Evolutionary conservation across 2,797 vertebrate genomes (phyloP), one percentile per base, ranked within the genome.

Genomic region (Phrynocephalus forsythii): DNA sequence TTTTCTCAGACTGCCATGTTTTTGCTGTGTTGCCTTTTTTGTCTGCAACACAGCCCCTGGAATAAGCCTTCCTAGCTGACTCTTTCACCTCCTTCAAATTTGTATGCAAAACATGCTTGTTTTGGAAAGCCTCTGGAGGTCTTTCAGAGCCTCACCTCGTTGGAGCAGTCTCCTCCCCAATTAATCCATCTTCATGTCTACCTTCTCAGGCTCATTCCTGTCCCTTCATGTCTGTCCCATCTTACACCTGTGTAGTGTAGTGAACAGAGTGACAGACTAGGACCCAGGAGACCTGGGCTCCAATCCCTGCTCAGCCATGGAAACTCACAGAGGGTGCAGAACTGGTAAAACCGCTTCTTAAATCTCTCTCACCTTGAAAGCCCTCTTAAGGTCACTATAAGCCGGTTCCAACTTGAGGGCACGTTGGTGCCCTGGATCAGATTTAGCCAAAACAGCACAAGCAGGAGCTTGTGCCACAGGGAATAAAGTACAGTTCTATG

Each of bases 141-240:
- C 68, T 48, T 88, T 60, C 44, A 79, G 52, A 79, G 68, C 76
- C 75, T 88, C 56, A 26, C 67, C 38, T 84, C 26, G 73, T 72
- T 28, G 48, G 33, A 67, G 24, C 56, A 30, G 38, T 63, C 67
- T 88, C 68, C 67, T 79, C 5, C 67, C 18, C 85, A 88, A 71
- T 79, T 50, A 67, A 82, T 75, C 28, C 69, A 75, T 75, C 79
- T 67, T 87, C 79, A 63, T 20, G 66, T 33, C 56, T 50, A 33
- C 56, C 50, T 82, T 75, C 73, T 67, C 69, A 76, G 79, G 79
- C 28, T 28, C 38, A 67, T 48, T 76, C 79, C n/a, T 82, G 60
- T 87, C 86, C 71, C 71, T 87, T 87, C 79, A 82, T 76, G 69
- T 76, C 83, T 38, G 9, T 69, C 72, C 86, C 83, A 63, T 82